Percentiles rank a stretch among this genome's conserved stretches.
These are phyloP conservation scores for Pimephales promelas DNA, from an alignment of 2,113 vertebrate species.

Conservation along the genomic window DNA sequence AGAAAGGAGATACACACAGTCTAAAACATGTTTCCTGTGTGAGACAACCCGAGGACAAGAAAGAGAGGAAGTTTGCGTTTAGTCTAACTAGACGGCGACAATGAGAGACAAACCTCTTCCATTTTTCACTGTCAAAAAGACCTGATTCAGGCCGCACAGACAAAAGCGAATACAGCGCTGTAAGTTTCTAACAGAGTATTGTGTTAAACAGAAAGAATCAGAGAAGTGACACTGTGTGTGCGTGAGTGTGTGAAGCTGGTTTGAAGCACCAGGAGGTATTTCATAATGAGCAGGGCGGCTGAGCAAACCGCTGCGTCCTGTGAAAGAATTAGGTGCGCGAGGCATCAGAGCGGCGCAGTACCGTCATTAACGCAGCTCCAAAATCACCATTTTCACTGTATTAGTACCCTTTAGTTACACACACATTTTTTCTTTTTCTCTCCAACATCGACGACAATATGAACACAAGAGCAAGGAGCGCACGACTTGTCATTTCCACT, in stretches of 20 bases:
- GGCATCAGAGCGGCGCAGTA: conserved; percentile 38
- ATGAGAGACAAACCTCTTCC: conserved; percentile 36
- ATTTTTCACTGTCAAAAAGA: conserved; percentile 54
- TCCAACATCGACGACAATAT: neutral
- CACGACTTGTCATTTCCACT: conserved; percentile 32
- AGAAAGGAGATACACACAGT: conserved; percentile 29
- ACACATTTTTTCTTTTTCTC: conserved; percentile 34
- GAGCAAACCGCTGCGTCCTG: conserved; percentile 44
- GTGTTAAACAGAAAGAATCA: conserved; percentile 30
- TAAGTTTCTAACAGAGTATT: conserved; percentile 37
- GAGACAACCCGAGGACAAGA: conserved; percentile 20
- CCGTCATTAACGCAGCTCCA: conserved; percentile 48
- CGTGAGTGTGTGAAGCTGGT: conserved; percentile 37
- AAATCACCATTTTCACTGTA: conserved; percentile 48
- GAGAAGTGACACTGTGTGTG: conserved; percentile 14
- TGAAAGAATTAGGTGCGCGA: conserved; percentile 43
- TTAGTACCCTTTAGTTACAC: conserved; percentile 38
- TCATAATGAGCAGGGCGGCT: conserved; percentile 50
- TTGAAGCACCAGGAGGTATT: conserved; percentile 57
- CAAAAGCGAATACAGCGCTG: conserved; percentile 19
- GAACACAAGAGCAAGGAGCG: conserved; percentile 22
- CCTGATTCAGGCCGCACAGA: conserved; percentile 20
- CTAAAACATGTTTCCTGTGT: conserved; percentile 45
- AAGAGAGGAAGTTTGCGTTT: conserved; percentile 43
- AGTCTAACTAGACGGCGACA: conserved; percentile 34